These are phyloP conservation scores for Argentina silus DNA, from an alignment of 2,797 vertebrate genomes.

Conservation along the genomic window DNA sequence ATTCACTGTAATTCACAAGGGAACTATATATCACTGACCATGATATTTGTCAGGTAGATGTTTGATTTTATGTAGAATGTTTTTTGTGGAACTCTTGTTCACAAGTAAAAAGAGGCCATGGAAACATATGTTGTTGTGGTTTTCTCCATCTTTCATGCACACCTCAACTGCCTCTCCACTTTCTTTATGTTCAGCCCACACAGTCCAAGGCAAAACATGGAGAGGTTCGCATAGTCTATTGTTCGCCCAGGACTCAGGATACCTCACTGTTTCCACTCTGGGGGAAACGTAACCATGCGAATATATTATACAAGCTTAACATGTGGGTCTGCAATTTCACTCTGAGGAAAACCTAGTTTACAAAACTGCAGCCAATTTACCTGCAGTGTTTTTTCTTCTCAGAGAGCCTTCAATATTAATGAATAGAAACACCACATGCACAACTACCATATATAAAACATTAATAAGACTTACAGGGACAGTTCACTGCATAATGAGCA, in stretches of 20 bases:
- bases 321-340: not conserved
- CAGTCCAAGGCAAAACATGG: not conserved
- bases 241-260: not conserved
- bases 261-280: not conserved
- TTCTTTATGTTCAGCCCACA: not conserved
- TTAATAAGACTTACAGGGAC: not conserved
- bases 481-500: too few species aligned
- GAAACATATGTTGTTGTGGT: not conserved
- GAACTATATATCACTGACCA: not conserved
- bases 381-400: not conserved
- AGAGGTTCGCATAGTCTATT: not conserved
- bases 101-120: not conserved
- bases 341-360: not conserved
- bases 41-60: not conserved
- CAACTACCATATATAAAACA: not conserved
- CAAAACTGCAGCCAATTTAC: conserved; percentile 1
- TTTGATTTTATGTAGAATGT: not conserved
- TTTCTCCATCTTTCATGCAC: not conserved
- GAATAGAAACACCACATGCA: not conserved
- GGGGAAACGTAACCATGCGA: conserved; percentile 7
- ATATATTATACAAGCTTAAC: not conserved
- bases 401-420: not conserved
- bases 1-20: too few species aligned
- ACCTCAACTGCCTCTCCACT: not conserved
- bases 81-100: not conserved